Base-by-base conservation (phyloP, 2,113 vertebrate species). In the Hippocampus barbouri region DNA sequence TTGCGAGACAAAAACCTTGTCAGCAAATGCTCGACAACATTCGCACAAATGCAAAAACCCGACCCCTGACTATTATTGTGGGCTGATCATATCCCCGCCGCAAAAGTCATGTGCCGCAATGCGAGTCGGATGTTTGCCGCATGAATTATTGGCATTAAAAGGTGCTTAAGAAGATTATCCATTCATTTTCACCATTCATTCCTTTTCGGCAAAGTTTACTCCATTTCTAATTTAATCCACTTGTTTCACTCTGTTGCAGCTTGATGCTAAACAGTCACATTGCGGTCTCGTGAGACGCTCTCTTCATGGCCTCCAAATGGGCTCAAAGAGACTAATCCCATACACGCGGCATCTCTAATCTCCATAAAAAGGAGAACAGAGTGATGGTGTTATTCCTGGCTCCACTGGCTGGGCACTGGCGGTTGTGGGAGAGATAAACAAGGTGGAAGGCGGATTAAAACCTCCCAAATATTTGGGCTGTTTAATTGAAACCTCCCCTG, bases 401-500 rank as follows among this genome's bases (percentile, higher is more conserved):
- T 68, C 72, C 79, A 69, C 79, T 70, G 76, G 74, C 78, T 67
- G 63, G 70, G 59, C 76, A 82, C 47, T 68, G 51, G 78, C 83
- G 77, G 86, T 89, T 89, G 80, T 54, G 81, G 76, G 57, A 70
- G 74, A 89, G 86, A 91, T 91, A 91, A 92, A 89, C 71, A 74
- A 76, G 74, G 68, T 69, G 70, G 78, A 78, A 79, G 79, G 79
- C 56, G 83, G 87, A 91, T 93, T 92, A 89, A 89, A 90, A 89
- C 71, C 79, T 89, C 82, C 85, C 84, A 75, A 87, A 90, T 73
- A 78, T 83, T 81, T 64, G 21, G 71, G 73, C 77, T 75, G 75
- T 86, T 91, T 90, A 92, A 92, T 92, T 91, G 88, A 91, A 91
- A 91, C 82, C 81, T 89, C 78, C 81, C 86, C 20, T 30, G 88